Evolutionary conservation across 2,888 invertebrate species (phyloP), one percentile per base, ranked within the genome.

Genomic region (Ametastegia equiseti): DNA sequence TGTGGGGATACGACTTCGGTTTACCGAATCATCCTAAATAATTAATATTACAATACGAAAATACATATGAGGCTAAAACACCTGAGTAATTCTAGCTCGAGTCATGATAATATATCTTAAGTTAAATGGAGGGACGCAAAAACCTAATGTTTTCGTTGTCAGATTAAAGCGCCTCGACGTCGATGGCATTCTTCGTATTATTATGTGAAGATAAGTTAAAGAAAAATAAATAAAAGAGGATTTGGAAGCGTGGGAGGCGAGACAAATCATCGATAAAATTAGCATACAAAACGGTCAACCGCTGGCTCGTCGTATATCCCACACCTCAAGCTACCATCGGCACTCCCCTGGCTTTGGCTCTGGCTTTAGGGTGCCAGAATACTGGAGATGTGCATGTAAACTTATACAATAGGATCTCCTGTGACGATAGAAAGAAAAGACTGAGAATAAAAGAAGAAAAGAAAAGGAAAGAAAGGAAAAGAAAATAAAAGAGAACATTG

Each of bases 271-370:
- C 84, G 85, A 86, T 85, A 83, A 85, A 84, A 88, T 88, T 88
- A 86, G 83, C 87, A 88, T 87, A 88, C 83, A 86, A 86, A 88
- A 85, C 84, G 87, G 85, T 86, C 86, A 84, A 85, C 84, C 81
- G n/a, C n/a, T n/a, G 80, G 60, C 82, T 73, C 78, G 39, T 73
- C 69, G 78, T 57, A 80, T 82, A 81, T 60, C 63, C 36, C 78
- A 77, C 36, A 71, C 60, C 33, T 36, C 39, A 39, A 23, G 57
- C 47, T 78, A 60, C 78, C 65, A 33, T 47, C 69, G 15, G 30
- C 27, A 13, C 27, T 30, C 80, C 77, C 73, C 27, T 60, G 23
- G 39, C 47, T 39, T n/a, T 80, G 30, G 67, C 80, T 30, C 7
- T 5, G 42, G 9, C 6, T 2, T 6, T 67, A 23, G 0, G 1